phyloP scores from a whole-genome alignment of 2,888 invertebrate species.

The Hydropsyche betteni region DNA sequence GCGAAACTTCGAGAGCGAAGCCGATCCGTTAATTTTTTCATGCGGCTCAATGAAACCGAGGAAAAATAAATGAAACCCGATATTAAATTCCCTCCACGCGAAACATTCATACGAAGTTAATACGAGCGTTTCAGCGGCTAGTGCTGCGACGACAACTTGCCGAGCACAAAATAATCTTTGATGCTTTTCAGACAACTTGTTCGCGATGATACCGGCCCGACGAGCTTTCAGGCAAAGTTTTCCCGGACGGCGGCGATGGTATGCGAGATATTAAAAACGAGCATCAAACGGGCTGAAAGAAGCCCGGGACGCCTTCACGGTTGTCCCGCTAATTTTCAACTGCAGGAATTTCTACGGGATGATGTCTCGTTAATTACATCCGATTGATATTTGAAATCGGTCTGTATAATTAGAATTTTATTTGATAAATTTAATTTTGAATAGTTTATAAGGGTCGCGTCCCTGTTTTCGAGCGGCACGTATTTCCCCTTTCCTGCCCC shows the following conservation, averaged over 20 bases:
- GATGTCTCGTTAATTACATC: background rate
- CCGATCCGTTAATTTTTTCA: no score
- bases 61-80: no score
- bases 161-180: slow-evolving; percentile 18
- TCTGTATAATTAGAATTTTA: background rate
- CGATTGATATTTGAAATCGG: background rate
- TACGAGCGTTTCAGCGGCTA: no score
- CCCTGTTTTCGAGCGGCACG: background rate
- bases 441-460: background rate
- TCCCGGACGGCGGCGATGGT: slow-evolving; percentile 30
- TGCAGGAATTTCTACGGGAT: slow-evolving; percentile 4
- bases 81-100: no score
- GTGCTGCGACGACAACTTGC: no score
- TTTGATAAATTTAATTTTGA: background rate
- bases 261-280: slow-evolving; percentile 51
- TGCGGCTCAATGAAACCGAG: no score
- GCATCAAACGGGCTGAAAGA: slow-evolving; percentile 42
- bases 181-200: slow-evolving; percentile 18
- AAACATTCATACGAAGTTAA: no score
- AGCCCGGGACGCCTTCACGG: slow-evolving; percentile 26
- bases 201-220: background rate
- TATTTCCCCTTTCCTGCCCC: background rate
- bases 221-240: slow-evolving; percentile 33
- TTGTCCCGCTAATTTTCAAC: slow-evolving; percentile 34
- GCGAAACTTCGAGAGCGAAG: no score